Percentiles rank a stretch among this genome's conserved stretches.
Conservation (phyloP, 2,113 vertebrate genomes). For the Gadus chalcogrammus region DNA sequence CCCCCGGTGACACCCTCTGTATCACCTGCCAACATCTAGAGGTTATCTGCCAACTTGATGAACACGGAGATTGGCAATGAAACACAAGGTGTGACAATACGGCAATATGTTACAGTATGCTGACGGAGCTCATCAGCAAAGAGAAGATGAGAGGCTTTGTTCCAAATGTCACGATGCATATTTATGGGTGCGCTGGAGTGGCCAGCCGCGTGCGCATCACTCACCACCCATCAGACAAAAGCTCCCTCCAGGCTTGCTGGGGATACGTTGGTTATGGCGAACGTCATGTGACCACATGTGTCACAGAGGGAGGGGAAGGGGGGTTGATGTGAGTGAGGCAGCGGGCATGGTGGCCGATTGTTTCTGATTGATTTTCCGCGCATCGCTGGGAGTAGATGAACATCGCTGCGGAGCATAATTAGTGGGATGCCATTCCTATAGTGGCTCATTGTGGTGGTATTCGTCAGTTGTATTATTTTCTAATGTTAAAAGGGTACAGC, state of each 20-base stretch:
- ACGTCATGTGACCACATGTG: no score
- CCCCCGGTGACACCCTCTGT: constrained; percentile 48
- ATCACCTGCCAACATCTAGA: constrained; percentile 69
- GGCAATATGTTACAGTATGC: constrained; percentile 74
- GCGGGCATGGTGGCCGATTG: no score
- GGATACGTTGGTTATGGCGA: no score
- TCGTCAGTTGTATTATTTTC: not conserved
- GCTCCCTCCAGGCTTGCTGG: constrained; percentile 19
- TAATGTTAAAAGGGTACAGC: not conserved
- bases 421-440: no score
- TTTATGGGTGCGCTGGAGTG: constrained; percentile 76
- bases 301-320: no score
- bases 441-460: no score
- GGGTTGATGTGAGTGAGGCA: no score
- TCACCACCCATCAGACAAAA: constrained; percentile 71
- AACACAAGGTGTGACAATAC: constrained; percentile 76
- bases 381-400: no score
- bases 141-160: constrained; percentile 77
- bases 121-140: constrained; percentile 75
- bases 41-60: constrained; percentile 71
- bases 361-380: no score
- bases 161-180: constrained; percentile 84
- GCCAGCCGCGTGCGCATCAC: constrained; percentile 74
- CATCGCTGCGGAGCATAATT: no score
- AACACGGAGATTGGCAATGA: constrained; percentile 73